Base-by-base conservation (phyloP, 2,797 vertebrate species). In the Pantherophis vulpinus region DNA sequence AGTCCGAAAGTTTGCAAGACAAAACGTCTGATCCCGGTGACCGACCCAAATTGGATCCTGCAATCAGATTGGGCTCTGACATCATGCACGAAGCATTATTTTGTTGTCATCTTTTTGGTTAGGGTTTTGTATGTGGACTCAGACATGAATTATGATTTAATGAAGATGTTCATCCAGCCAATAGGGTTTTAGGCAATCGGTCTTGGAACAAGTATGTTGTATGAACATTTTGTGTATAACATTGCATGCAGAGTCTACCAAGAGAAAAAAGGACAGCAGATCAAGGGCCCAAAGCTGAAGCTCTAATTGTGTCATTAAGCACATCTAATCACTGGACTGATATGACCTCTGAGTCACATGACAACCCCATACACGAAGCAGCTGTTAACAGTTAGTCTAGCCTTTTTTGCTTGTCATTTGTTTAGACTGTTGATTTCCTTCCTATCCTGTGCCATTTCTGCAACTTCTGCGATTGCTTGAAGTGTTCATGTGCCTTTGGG, bases 391-490 rank as follows among this genome's bases (percentile, higher is more conserved):
- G 18, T 55, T 66, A 32, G 27, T 20, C 23, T 3, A 87, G 60
- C 20, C 6, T 16, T 32, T 61, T 29, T 61, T 29, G 37, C 42
- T 92, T 88, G 63, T 25, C 13, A 4, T n/a, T 10, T 29, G 16
- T 87, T 88, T 79, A 63, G 6, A 0, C 13, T 0, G 60, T 93
- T 29, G n/a, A 92, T 88, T 88, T 79, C 11, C 29, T 59, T 79
- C 6, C 27, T 88, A 94, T 0, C 0, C 1, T 23, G 95, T 91
- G 90, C 93, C 92, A 63, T 94, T 96, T 97, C 96, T 91, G 89
- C 91, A 95, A 94, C 70, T 70, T 95, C 93, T 79, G 93, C 87
- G 66, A 95, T 96, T 95, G 90, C 95, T 97, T 95, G 94, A 95
- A 92, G 79, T 11, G n/a, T 86, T 66, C 25, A 55, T 74, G 27